These are phyloP conservation scores for Sesamia nonagrioides DNA, from an alignment of 1,140 invertebrate genomes.

Conservation along the genomic window DNA sequence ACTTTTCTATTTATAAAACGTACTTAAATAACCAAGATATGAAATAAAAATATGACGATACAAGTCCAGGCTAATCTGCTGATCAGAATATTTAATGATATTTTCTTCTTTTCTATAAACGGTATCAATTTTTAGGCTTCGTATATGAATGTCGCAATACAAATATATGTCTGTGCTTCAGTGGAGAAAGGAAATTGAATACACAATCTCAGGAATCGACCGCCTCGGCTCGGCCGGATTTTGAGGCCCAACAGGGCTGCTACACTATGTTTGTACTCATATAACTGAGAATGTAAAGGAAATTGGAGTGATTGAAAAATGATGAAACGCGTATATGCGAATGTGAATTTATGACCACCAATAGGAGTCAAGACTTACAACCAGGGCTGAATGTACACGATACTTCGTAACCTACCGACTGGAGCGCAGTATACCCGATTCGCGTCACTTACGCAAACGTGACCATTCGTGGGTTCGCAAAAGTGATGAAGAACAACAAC, in stretches of 20 bases:
- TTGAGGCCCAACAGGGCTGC: constrained; percentile 38
- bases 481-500: too few relatives aligned
- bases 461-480: too few relatives aligned
- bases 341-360: too few relatives aligned
- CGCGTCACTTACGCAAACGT: too few relatives aligned
- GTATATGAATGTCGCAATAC: constrained; percentile 44
- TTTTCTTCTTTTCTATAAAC: not conserved
- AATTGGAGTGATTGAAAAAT: not conserved
- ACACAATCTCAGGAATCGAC: constrained; percentile 62
- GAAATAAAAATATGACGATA: too few relatives aligned
- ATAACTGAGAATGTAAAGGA: not conserved
- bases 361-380: too few relatives aligned
- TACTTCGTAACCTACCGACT: too few relatives aligned
- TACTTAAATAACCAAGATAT: too few relatives aligned
- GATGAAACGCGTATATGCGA: not conserved
- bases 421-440: too few relatives aligned
- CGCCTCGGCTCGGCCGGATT: constrained; percentile 50
- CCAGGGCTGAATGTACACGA: too few relatives aligned
- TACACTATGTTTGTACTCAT: not conserved
- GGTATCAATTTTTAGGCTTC: constrained; percentile 15
- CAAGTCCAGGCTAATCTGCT: too few relatives aligned
- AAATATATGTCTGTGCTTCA: constrained; percentile 55
- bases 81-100: not conserved
- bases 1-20: too few relatives aligned
- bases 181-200: constrained; percentile 62